Evolutionary conservation across 2,888 invertebrate species (phyloP).

Genomic region (Leptinotarsa rubiginosa): DNA sequence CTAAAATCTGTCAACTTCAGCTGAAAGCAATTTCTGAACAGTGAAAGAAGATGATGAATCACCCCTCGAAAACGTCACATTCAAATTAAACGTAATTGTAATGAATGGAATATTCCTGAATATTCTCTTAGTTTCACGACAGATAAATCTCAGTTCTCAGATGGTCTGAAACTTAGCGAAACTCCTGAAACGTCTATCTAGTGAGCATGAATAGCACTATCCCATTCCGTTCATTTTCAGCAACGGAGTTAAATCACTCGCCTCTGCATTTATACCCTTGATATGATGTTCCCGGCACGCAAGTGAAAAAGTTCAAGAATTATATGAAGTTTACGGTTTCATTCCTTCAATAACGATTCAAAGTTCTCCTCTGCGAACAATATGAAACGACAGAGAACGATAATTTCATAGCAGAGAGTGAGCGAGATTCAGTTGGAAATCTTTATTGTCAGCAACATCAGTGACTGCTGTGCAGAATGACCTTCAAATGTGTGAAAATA

Average conservation of each 20-base stretch:
- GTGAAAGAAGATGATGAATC: slow-evolving; percentile 41
- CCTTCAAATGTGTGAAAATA: too few species aligned
- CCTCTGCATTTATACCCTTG: background rate
- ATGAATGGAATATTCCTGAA: slow-evolving; percentile 37
- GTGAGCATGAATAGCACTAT: slow-evolving; percentile 32
- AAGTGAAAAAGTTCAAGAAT: background rate
- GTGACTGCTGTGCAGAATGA: too few species aligned
- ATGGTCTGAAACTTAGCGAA: slow-evolving; percentile 36
- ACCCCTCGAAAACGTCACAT: slow-evolving; percentile 35
- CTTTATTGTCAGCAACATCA: too few species aligned
- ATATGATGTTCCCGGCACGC: background rate
- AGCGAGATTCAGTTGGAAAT: too few species aligned
- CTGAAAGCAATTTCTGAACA: slow-evolving; percentile 26
- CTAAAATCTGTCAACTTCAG: slow-evolving; percentile 32
- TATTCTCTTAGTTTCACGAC: slow-evolving; percentile 24
- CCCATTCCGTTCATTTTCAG: slow-evolving; percentile 29
- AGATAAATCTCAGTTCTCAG: slow-evolving; percentile 36
- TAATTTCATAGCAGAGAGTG: too few species aligned
- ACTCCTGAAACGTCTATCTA: slow-evolving; percentile 35
- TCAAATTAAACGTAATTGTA: slow-evolving; percentile 40
- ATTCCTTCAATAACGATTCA: background rate
- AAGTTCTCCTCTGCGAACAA: too few species aligned
- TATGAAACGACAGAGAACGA: too few species aligned
- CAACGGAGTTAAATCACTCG: slow-evolving; percentile 23
- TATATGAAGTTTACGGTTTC: background rate